phyloP scores from a whole-genome alignment of 2,797 vertebrate genomes.

The Enteromius mattozi region DNA sequence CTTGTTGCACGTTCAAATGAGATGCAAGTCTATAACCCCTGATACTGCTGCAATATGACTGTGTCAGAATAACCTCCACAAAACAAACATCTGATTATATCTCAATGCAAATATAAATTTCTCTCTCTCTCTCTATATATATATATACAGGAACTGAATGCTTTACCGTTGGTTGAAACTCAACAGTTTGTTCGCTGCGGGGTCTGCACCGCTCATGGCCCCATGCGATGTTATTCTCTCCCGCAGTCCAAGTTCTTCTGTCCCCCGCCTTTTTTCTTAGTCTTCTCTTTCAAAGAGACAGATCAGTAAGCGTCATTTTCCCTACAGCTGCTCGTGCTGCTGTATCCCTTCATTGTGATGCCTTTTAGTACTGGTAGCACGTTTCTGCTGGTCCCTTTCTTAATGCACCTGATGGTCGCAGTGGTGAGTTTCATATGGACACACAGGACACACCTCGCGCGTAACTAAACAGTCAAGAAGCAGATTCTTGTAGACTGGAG shows the following conservation, averaged over 20 bases:
- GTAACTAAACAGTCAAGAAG: slow-evolving; percentile 39
- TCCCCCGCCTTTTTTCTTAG: not conserved
- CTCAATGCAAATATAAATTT: not conserved
- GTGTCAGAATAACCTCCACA: slow-evolving; percentile 14
- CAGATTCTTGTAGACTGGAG: slow-evolving; percentile 43
- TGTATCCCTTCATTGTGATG: slow-evolving; percentile 30
- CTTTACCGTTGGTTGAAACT: slow-evolving; percentile 87
- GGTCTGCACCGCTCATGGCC: slow-evolving; percentile 84
- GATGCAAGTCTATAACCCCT: slow-evolving; percentile 14
- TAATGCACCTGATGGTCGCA: slow-evolving; percentile 19
- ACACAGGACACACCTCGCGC: slow-evolving; percentile 35
- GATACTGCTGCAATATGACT: slow-evolving; percentile 46
- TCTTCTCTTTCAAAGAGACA: slow-evolving; percentile 46
- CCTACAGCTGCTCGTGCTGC: slow-evolving; percentile 10
- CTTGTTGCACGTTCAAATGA: slow-evolving; percentile 43
- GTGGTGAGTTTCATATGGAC: slow-evolving; percentile 26
- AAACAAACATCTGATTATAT: not conserved
- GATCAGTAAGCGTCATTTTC: slow-evolving; percentile 49
- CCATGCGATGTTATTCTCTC: slow-evolving; percentile 75
- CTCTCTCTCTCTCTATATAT: not conserved
- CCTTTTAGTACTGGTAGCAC: not conserved
- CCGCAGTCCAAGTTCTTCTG: slow-evolving; percentile 62
- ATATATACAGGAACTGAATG: not conserved
- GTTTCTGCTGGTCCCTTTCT: slow-evolving; percentile 3
- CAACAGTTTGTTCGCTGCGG: slow-evolving; percentile 84